phyloP scores from a whole-genome alignment of 2,797 vertebrate species.

The Acestrorhynchus altus region DNA sequence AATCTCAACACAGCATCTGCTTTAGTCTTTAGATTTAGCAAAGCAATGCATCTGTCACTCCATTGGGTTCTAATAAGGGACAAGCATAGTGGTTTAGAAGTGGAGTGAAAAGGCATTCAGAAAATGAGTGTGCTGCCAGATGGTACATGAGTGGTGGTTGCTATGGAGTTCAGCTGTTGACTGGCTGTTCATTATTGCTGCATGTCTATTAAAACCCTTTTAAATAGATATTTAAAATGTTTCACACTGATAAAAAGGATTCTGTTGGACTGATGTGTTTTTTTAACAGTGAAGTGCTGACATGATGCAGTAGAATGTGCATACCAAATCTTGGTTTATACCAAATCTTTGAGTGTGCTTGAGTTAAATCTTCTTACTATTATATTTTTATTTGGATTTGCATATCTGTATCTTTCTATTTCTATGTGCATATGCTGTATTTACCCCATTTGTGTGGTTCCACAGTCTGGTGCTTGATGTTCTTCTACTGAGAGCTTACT shows the following conservation, averaged over 20 bases:
- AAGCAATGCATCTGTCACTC: slow-evolving; percentile 43
- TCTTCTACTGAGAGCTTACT: slow-evolving; percentile 51
- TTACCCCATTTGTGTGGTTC: neutral
- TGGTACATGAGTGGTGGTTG: slow-evolving; percentile 47
- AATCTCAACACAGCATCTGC: slow-evolving; percentile 20
- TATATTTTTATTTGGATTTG: no score
- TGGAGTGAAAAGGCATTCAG: slow-evolving; percentile 18
- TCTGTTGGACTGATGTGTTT: neutral
- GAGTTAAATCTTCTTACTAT: no score
- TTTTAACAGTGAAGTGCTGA: neutral
- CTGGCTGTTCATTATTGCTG: slow-evolving; percentile 19
- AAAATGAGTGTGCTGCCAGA: slow-evolving; percentile 40
- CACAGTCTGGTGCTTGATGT: neutral
- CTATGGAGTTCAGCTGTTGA: slow-evolving; percentile 44
- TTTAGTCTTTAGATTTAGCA: slow-evolving; percentile 34
- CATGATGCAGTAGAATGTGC: neutral
- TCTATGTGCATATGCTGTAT: neutral
- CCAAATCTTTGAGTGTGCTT: no score
- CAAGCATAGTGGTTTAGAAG: slow-evolving; percentile 42
- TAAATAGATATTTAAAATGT: neutral
- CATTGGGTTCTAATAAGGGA: slow-evolving; percentile 30
- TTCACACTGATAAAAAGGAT: neutral
- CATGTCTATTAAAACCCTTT: slow-evolving; percentile 18
- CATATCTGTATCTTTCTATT: neutral
- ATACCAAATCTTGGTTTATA: no score